Conservation (phyloP, 2,888 invertebrate genomes). For the Rhopalosiphum nymphaeae region DNA sequence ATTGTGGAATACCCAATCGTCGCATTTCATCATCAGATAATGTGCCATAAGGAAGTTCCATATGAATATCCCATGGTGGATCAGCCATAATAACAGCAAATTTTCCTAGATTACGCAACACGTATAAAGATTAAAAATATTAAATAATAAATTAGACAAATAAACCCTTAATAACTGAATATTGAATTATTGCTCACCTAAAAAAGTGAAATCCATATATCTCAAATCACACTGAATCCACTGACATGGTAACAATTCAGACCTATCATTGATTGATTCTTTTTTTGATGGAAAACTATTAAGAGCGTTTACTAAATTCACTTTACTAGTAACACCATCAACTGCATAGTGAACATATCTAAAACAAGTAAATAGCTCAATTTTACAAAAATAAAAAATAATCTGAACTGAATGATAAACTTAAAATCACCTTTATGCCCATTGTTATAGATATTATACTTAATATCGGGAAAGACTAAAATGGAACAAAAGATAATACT, state of each 20-base stretch:
- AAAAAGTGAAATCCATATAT: constrained; percentile 88
- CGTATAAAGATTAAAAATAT: not conserved
- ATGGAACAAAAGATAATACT: not conserved
- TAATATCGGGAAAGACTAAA: not conserved
- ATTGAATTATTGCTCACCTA: constrained; percentile 73
- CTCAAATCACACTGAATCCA: constrained; percentile 98
- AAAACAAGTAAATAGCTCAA: constrained; percentile 66
- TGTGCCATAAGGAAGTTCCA: constrained; percentile 98
- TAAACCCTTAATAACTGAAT: not conserved
- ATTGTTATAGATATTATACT: not conserved
- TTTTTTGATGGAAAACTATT: constrained; percentile 64
- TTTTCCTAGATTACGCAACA: constrained; percentile 76
- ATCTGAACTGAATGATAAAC: not conserved
- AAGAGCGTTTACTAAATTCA: constrained; percentile 55
- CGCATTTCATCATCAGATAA: constrained; percentile 99
- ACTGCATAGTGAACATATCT: constrained; percentile 98
- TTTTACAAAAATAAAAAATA: not conserved
- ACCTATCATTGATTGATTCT: constrained; percentile 66
- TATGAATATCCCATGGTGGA: constrained; percentile 99
- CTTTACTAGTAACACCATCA: constrained; percentile 75
- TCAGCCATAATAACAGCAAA: constrained; percentile 99
- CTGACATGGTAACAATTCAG: constrained; percentile 88
- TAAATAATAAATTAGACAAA: constrained; percentile 66
- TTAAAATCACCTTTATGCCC: not conserved
- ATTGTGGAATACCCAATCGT: constrained; percentile 90